phyloP scores from a whole-genome alignment of 2,888 invertebrate genomes.

The Mythimna impura region DNA sequence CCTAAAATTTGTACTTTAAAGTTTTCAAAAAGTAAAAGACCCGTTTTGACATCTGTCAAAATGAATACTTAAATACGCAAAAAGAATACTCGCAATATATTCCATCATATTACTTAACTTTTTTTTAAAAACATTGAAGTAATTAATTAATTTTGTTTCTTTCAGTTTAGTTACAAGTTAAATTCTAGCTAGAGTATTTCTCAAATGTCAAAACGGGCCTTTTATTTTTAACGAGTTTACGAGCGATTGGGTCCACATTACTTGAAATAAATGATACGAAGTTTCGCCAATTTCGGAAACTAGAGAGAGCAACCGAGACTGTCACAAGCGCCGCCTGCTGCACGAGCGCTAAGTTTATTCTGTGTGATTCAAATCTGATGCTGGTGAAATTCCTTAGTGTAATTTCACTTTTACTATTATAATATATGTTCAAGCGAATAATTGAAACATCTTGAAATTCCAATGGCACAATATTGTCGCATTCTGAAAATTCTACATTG shows the following conservation, averaged over 20 bases:
- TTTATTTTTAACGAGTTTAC: not conserved
- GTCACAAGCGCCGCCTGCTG: not conserved
- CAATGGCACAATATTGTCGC: not conserved
- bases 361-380: not conserved
- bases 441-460: slow-evolving; percentile 1
- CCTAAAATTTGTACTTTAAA: no score
- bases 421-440: not conserved
- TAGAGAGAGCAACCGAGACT: not conserved
- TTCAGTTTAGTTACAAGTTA: no score
- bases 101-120: no score
- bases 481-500: not conserved
- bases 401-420: not conserved
- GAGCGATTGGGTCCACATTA: slow-evolving; percentile 1
- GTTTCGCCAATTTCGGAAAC: not conserved
- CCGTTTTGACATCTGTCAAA: no score
- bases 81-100: no score
- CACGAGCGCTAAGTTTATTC: not conserved
- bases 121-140: no score
- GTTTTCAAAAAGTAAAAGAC: no score
- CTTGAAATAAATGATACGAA: not conserved
- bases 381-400: not conserved
- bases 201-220: no score
- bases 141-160: no score
- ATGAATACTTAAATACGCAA: no score
- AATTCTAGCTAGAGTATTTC: no score